Conservation (phyloP, 2,888 invertebrate genomes). For the Andrena minutula region DNA sequence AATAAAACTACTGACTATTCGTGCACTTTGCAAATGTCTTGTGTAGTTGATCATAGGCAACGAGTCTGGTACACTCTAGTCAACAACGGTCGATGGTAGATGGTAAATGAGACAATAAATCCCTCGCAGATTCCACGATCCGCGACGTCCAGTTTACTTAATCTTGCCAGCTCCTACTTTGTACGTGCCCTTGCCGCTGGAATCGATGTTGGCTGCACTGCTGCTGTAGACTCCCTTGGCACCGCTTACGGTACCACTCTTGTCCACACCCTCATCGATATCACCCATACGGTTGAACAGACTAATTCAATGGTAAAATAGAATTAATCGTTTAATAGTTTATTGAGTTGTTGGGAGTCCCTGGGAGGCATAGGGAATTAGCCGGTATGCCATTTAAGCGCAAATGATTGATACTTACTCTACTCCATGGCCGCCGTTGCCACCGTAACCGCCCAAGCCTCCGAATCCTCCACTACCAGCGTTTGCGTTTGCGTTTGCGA, state of each 20-base stretch:
- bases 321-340: slow-evolving; percentile 2
- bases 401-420: slow-evolving; percentile 55
- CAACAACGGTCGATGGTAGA: slow-evolving; percentile 2
- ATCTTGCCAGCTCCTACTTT: slow-evolving; percentile 84
- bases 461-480: slow-evolving; percentile 50
- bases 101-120: not conserved
- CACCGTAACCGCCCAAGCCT: slow-evolving; percentile 34
- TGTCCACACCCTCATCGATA: slow-evolving; percentile 79
- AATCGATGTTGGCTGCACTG: slow-evolving; percentile 85
- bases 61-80: not conserved
- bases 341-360: not conserved
- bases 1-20: not conserved
- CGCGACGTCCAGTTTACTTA: slow-evolving; percentile 18
- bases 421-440: slow-evolving; percentile 46
- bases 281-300: slow-evolving; percentile 84
- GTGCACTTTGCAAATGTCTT: not conserved
- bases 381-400: not conserved
- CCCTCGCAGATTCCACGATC: not conserved
- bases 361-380: not conserved
- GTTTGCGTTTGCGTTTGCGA: slow-evolving; percentile 64
- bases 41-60: not conserved
- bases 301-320: slow-evolving; percentile 58
- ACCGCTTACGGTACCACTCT: slow-evolving; percentile 84
- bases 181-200: slow-evolving; percentile 86
- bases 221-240: slow-evolving; percentile 86